phyloP scores from a whole-genome alignment of 2,888 invertebrate genomes.

The Fabriciana adippe region DNA sequence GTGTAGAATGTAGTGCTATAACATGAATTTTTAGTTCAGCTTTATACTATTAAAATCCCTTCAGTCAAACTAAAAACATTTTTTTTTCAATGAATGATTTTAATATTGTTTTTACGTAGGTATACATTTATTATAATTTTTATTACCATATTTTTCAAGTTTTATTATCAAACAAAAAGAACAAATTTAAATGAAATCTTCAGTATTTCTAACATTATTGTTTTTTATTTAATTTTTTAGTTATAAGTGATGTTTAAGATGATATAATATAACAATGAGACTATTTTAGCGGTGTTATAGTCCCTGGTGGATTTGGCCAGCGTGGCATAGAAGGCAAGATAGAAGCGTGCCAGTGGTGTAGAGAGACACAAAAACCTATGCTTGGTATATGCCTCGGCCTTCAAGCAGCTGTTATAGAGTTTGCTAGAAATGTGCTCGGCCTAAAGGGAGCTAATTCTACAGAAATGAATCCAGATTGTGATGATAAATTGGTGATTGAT shows the following conservation, averaged over 20 bases:
- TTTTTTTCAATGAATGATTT: too few species aligned
- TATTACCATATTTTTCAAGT: too few species aligned
- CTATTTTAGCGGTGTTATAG: slow-evolving; percentile 90
- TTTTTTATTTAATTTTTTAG: not conserved
- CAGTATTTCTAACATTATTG: too few species aligned
- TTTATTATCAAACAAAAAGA: too few species aligned
- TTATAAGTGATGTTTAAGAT: slow-evolving; percentile 6
- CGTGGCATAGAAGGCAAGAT: slow-evolving; percentile 98
- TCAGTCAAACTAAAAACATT: too few species aligned
- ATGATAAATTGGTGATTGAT: slow-evolving; percentile 94
- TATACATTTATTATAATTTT: too few species aligned
- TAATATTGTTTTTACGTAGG: too few species aligned
- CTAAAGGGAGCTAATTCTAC: slow-evolving; percentile 91
- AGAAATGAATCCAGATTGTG: slow-evolving; percentile 89
- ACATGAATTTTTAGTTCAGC: too few species aligned
- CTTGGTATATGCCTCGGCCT: slow-evolving; percentile 98
- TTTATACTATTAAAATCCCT: too few species aligned
- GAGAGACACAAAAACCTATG: slow-evolving; percentile 94
- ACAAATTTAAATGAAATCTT: too few species aligned
- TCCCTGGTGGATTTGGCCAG: slow-evolving; percentile 98
- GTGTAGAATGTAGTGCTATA: too few species aligned
- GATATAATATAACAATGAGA: slow-evolving; percentile 3
- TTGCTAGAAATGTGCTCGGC: slow-evolving; percentile 91
- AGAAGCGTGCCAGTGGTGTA: slow-evolving; percentile 95
- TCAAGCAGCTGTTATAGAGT: slow-evolving; percentile 98